phyloP scores from a whole-genome alignment of 2,888 invertebrate species.

The Yponomeuta plumbellus region DNA sequence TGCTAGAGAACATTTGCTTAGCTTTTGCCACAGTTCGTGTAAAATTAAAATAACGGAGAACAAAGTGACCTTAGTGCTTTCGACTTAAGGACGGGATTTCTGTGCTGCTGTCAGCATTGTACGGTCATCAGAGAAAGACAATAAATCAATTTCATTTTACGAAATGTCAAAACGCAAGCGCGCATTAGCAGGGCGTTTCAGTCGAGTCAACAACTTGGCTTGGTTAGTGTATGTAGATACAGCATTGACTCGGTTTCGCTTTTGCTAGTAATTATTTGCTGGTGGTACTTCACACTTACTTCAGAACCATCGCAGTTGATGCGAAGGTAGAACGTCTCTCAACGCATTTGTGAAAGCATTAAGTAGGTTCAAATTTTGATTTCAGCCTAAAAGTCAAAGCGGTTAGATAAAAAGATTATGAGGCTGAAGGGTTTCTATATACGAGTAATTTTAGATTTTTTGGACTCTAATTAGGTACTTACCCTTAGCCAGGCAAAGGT shows the following conservation, averaged over 20 bases:
- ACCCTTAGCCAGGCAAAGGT: too few species aligned
- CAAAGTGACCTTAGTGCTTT: background rate
- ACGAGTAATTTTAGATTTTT: too few species aligned
- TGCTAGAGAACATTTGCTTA: background rate
- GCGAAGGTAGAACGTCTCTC: too few species aligned
- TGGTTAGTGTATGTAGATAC: background rate
- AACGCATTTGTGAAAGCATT: too few species aligned
- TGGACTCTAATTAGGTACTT: too few species aligned
- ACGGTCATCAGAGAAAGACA: slow-evolving; percentile 18
- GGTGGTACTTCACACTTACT: background rate
- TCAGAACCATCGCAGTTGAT: too few species aligned
- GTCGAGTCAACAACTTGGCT: slow-evolving; percentile 21
- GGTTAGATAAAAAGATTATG: too few species aligned
- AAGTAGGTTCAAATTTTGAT: too few species aligned
- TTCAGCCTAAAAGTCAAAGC: too few species aligned
- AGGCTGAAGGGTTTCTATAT: too few species aligned
- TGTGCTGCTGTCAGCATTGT: background rate
- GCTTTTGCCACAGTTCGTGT: background rate
- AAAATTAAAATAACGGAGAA: background rate
- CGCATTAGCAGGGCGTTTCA: slow-evolving; percentile 35
- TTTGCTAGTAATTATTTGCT: background rate
- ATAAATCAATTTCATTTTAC: slow-evolving; percentile 35
- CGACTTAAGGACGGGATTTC: background rate
- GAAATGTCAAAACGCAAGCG: slow-evolving; percentile 29
- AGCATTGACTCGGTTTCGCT: slow-evolving; percentile 9